Evolutionary conservation across 2,797 vertebrate genomes (phyloP).

Genomic region (Acanthiza pusilla): DNA sequence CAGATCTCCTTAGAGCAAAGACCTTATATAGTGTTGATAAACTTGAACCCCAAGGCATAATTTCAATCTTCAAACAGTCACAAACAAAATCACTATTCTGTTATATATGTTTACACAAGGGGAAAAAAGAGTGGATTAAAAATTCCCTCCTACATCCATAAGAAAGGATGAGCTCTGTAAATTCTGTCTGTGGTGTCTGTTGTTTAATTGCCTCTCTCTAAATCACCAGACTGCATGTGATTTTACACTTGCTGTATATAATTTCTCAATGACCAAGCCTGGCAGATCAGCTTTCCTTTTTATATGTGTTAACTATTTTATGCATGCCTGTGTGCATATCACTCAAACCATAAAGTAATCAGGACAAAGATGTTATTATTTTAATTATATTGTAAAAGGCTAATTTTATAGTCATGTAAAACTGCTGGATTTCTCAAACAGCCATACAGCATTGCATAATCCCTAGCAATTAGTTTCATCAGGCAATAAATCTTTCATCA

Average conservation of each 20-base stretch:
- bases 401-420: conserved; percentile 17
- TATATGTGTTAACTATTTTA: neutral
- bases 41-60: neutral
- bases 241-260: neutral
- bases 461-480: conserved; percentile 28
- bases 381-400: conserved; percentile 8
- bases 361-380: neutral
- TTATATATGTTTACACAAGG: neutral
- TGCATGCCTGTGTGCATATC: neutral
- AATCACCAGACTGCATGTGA: neutral
- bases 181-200: neutral
- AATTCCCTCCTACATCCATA: neutral
- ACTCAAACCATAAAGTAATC: neutral
- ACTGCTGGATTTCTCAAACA: neutral
- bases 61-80: neutral
- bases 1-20: neutral
- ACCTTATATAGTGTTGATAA: neutral
- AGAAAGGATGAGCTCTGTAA: neutral
- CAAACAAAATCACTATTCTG: neutral
- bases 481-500: conserved; percentile 16
- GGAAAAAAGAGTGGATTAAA: neutral
- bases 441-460: neutral
- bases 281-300: neutral
- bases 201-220: neutral
- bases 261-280: neutral